Evolutionary conservation across 1,140 invertebrate species (phyloP).

Genomic region (Dendroctonus ponderosae): DNA sequence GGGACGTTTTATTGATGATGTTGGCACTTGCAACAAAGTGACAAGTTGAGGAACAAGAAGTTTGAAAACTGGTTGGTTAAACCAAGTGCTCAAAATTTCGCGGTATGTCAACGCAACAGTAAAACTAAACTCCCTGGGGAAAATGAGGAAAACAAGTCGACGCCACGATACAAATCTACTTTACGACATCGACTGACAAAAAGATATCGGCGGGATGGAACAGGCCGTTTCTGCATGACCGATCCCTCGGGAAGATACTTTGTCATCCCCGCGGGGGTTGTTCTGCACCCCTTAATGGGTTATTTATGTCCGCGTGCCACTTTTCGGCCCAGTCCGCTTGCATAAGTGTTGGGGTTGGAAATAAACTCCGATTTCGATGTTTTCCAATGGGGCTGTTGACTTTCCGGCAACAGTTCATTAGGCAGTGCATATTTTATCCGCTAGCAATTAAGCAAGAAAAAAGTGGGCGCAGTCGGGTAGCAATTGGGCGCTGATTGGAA

Average conservation of each 20-base stretch:
- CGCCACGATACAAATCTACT: slow-evolving; percentile 33
- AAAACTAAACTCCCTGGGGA: neutral
- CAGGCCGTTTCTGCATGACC: slow-evolving; percentile 37
- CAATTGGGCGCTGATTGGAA: too few species aligned
- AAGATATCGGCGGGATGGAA: slow-evolving; percentile 37
- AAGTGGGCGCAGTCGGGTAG: too few species aligned
- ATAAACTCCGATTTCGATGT: slow-evolving; percentile 18
- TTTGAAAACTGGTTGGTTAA: too few species aligned
- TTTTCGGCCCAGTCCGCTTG: slow-evolving; percentile 18
- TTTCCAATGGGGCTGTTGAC: slow-evolving; percentile 4
- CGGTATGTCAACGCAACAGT: too few species aligned
- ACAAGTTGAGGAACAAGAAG: too few species aligned
- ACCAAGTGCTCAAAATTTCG: too few species aligned
- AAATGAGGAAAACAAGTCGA: slow-evolving; percentile 7
- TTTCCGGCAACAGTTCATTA: too few species aligned
- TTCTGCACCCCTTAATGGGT: slow-evolving; percentile 39
- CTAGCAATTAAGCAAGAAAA: too few species aligned
- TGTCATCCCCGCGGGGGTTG: slow-evolving; percentile 36
- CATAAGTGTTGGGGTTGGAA: slow-evolving; percentile 28
- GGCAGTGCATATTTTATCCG: too few species aligned
- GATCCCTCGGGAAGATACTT: slow-evolving; percentile 38
- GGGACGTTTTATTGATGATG: slow-evolving; percentile 18
- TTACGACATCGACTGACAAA: slow-evolving; percentile 38
- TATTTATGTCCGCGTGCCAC: slow-evolving; percentile 38
- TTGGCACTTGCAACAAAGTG: too few species aligned